Evolutionary conservation across 2,113 vertebrate species (phyloP).

Genomic region (Orycteropus afer): DNA sequence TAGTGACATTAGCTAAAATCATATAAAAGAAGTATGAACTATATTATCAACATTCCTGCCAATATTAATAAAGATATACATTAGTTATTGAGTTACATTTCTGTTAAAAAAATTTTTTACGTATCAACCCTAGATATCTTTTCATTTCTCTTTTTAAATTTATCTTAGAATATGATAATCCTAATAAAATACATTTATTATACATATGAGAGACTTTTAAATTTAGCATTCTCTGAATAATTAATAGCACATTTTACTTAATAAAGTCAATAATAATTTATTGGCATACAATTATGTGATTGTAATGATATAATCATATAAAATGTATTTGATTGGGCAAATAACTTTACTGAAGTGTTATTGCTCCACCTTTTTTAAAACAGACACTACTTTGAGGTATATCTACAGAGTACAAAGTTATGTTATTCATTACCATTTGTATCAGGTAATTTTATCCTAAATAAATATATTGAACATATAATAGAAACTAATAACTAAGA

Average conservation of each 20-base stretch:
- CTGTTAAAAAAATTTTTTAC: background rate
- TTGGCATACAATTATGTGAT: background rate
- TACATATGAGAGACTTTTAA: background rate
- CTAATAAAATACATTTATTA: background rate
- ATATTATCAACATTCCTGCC: background rate
- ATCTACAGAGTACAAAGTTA: background rate
- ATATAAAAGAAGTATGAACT: conserved; percentile 11
- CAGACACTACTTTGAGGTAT: background rate
- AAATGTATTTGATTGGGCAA: background rate
- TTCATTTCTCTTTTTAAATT: conserved; percentile 1
- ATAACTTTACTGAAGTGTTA: background rate
- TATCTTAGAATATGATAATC: conserved; percentile 1
- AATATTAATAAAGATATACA: background rate
- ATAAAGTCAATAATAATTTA: background rate
- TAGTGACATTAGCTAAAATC: background rate
- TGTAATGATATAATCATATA: background rate
- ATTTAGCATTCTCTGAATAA: background rate
- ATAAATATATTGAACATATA: background rate
- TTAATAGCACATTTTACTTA: background rate
- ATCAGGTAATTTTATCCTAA: background rate
- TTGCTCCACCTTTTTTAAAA: background rate
- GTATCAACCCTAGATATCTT: background rate
- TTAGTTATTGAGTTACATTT: background rate
- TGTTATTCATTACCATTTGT: background rate
- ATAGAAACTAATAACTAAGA: background rate